Evolutionary conservation across 2,113 vertebrate genomes (phyloP).

Genomic region (Ptyas mucosa): DNA sequence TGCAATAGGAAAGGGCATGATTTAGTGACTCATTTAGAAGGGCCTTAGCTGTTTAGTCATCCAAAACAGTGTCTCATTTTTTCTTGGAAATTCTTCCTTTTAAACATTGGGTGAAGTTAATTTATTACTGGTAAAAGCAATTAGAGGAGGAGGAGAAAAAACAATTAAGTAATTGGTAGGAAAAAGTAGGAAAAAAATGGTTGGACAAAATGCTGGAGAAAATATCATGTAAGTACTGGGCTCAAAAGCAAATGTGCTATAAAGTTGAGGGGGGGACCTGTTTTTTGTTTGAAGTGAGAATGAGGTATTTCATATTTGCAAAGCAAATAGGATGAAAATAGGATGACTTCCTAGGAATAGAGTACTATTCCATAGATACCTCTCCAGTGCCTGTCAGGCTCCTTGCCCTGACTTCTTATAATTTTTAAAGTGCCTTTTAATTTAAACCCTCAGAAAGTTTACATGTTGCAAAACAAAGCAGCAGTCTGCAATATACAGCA

Average conservation of each 20-base stretch:
- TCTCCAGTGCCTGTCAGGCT: not conserved
- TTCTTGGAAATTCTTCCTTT: not conserved
- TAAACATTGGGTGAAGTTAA: not conserved
- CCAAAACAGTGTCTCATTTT: not conserved
- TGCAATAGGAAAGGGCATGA: not conserved
- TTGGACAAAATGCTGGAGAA: not conserved
- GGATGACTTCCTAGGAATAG: not conserved
- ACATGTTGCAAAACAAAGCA: not conserved
- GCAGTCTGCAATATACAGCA: not conserved
- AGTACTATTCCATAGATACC: not conserved
- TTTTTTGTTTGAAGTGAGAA: not conserved
- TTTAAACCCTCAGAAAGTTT: not conserved
- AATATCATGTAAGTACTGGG: not conserved
- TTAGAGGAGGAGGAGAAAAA: not conserved
- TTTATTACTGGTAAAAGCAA: constrained; percentile 24
- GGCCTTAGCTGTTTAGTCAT: constrained; percentile 6
- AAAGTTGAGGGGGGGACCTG: not conserved
- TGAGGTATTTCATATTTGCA: not conserved
- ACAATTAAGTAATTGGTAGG: not conserved
- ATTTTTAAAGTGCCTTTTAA: not conserved
- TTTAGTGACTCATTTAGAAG: constrained; percentile 18
- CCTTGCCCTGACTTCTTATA: not conserved
- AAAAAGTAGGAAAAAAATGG: not conserved
- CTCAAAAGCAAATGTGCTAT: not conserved
- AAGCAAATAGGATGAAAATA: not conserved